These are phyloP conservation scores for Rhagologus leucostigma DNA, from an alignment of 2,113 vertebrate genomes.

Conservation along the genomic window DNA sequence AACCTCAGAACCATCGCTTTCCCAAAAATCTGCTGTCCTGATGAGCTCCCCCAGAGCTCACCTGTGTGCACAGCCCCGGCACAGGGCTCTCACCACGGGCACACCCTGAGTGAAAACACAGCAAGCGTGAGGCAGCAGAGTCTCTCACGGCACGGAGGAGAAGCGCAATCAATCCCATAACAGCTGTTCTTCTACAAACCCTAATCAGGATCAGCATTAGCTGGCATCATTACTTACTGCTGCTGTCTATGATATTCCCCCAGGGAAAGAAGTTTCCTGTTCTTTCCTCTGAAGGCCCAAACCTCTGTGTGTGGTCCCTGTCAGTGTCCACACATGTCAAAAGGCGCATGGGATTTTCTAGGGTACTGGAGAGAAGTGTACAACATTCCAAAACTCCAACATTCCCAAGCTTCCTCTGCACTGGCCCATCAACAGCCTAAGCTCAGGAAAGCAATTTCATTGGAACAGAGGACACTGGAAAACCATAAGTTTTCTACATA, in stretches of 20 bases:
- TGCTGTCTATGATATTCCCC: neutral
- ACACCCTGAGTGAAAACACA: neutral
- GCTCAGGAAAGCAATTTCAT: neutral
- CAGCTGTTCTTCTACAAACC: neutral
- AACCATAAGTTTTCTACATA: neutral
- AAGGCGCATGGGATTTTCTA: accelerated
- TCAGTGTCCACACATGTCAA: neutral
- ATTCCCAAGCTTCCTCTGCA: neutral
- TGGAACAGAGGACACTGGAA: neutral
- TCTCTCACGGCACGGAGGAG: neutral
- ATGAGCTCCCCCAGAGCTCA: neutral
- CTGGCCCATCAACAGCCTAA: neutral
- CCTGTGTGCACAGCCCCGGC: neutral
- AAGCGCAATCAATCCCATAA: neutral
- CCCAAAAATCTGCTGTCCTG: neutral
- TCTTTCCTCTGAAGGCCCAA: neutral
- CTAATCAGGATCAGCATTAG: neutral
- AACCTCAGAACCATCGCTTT: neutral
- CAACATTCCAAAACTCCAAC: neutral
- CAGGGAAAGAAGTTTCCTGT: neutral
- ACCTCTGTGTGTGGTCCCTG: neutral
- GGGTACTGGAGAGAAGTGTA: accelerated
- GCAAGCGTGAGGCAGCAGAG: neutral
- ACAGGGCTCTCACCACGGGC: neutral
- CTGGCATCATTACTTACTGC: neutral